Conservation (phyloP, 2,113 vertebrate genomes). For the Poecilia latipinna region DNA sequence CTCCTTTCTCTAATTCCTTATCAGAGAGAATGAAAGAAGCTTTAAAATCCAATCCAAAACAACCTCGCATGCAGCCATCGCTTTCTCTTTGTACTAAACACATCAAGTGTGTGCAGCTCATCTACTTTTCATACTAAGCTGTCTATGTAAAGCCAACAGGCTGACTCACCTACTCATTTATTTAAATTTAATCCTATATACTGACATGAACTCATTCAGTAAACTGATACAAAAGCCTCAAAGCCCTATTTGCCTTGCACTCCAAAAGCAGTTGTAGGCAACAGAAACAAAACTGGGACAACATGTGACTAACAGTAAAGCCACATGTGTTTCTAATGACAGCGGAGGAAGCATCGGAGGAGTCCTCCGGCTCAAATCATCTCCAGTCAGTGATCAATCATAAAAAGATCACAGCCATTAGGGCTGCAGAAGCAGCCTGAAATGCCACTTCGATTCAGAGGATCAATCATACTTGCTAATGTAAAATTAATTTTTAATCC, state of each 20-base stretch:
- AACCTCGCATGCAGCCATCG: no score
- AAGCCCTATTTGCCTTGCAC: constrained; percentile 49
- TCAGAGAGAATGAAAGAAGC: no score
- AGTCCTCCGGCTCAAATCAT: constrained; percentile 15
- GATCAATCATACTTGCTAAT: neutral
- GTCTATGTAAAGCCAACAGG: no score
- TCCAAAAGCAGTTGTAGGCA: constrained; percentile 52
- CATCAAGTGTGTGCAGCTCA: no score
- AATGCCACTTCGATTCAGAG: neutral
- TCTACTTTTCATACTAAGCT: no score
- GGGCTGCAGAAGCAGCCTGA: neutral
- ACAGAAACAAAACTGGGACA: constrained; percentile 62
- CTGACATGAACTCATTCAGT: constrained; percentile 15
- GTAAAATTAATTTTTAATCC: neutral
- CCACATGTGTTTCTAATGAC: constrained; percentile 67
- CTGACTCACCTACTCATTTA: neutral
- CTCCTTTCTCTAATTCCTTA: neutral
- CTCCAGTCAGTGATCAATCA: constrained; percentile 1
- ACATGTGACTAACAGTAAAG: constrained; percentile 57
- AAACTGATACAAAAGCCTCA: constrained; percentile 38
- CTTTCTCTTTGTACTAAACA: no score
- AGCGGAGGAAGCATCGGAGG: constrained; percentile 31
- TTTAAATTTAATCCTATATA: neutral
- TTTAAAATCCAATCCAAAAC: no score
- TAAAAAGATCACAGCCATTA: constrained; percentile 3